Percentiles rank a stretch among this genome's conserved stretches.
These are phyloP conservation scores for Eulemur macaco DNA, from an alignment of 2,113 vertebrate genomes.

Conservation along the genomic window DNA sequence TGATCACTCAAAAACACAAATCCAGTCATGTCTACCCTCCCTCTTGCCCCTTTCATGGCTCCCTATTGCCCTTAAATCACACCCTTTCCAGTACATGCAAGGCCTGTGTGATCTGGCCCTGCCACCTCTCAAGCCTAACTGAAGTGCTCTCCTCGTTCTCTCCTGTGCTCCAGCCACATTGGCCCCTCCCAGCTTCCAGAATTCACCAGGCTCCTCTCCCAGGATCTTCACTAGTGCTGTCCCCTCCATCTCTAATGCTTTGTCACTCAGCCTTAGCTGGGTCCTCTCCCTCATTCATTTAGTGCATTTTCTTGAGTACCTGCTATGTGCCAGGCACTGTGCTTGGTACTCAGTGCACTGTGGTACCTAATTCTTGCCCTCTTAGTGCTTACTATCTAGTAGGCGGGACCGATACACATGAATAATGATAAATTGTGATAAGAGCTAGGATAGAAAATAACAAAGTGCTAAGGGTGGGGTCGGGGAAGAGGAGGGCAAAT, in stretches of 20 bases:
- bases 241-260: not conserved
- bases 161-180: not conserved
- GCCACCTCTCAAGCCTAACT: not conserved
- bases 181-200: not conserved
- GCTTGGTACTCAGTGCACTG: not conserved
- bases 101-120: not conserved
- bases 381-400: not conserved
- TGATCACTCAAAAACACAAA: not conserved
- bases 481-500: not conserved
- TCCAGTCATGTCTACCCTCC: not conserved
- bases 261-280: not conserved
- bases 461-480: not conserved
- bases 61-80: not conserved
- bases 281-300: not conserved
- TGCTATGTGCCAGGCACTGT: not conserved
- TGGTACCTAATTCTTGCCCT: not conserved
- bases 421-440: not conserved
- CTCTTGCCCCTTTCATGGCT: not conserved
- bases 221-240: not conserved
- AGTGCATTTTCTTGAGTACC: not conserved
- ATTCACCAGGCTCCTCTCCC: not conserved
- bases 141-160: too few relatives aligned
- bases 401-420: not conserved
- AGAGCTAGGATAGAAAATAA: not conserved
- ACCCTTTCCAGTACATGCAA: not conserved